phyloP scores from a whole-genome alignment of 64 coral and sea anemone genomes.

The Montipora foliosa region DNA sequence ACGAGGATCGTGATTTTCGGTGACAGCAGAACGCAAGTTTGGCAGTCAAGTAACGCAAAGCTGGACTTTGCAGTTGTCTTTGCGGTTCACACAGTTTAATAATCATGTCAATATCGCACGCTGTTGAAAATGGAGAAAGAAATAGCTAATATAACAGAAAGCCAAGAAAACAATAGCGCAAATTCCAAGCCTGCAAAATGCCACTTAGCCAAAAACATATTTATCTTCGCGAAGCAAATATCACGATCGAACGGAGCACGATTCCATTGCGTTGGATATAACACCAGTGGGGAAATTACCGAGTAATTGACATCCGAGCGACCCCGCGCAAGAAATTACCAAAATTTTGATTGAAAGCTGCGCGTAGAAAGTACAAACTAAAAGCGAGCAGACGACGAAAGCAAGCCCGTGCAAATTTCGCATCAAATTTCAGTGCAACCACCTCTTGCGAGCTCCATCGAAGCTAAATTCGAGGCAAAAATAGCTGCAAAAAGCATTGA shows the following conservation, averaged over 20 bases:
- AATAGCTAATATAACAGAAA: conserved; percentile 4
- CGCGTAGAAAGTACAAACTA: neutral
- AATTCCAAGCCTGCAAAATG: conserved; percentile 21
- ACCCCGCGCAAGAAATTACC: neutral
- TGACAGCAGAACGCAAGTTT: no score
- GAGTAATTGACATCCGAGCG: neutral
- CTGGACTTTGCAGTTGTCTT: neutral
- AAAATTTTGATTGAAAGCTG: no score
- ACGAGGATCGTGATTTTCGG: no score
- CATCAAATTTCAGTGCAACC: conserved; percentile 39
- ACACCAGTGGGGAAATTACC: neutral
- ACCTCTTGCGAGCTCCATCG: conserved; percentile 1
- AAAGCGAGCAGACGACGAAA: neutral
- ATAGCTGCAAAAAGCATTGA: neutral
- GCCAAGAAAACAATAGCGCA: neutral
- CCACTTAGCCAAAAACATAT: conserved; percentile 13
- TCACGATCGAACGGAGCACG: neutral
- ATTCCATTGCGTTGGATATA: neutral
- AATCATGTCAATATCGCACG: conserved; percentile 29
- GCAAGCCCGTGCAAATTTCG: neutral
- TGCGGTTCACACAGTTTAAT: neutral
- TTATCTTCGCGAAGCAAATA: conserved; percentile 32
- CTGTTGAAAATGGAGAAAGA: neutral
- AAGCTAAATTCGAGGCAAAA: no score
- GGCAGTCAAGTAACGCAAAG: neutral